Evolutionary conservation across 2,797 vertebrate species (phyloP), one percentile per base, ranked within the genome.

Genomic region (Momotus momota): DNA sequence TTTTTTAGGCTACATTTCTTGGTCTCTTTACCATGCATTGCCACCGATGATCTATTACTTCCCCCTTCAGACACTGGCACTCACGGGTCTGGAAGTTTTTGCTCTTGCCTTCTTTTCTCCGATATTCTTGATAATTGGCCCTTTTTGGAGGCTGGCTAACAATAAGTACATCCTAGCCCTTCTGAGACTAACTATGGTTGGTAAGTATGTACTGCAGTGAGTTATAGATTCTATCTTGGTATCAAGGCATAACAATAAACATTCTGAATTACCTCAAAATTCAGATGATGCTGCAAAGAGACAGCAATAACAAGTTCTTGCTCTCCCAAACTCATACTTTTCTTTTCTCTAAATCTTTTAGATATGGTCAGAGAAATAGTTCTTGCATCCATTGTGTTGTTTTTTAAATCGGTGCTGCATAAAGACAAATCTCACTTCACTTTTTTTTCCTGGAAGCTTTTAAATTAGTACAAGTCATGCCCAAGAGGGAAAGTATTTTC

Each of bases 11-110:
- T 98, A 97, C 29, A 54, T 98, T 96, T 97, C 97, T 61, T 98
- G 97, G 97, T 98, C 98, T 90, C 97, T 98, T 72, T 98, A 97
- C 77, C 97, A 98, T 73, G 98, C 78, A 3, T 58, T 98, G 64
- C 95, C 95, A 55, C 97, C 98, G 0, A 97, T 98, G 98, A 96
- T 98, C 73, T 98, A 97, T 90, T 98, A 98, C 91, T 98, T 98
- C 38, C 98, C 98, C 5, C 95, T 98, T 90, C 98, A 98, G 95
- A 98, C 97, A 7, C 57, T 98, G 46, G 81, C 93, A 78, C 97
- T 98, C 61, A 98, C 97, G 0, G 98, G 98, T 35, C 27, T 98
- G 25, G 98, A 98, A 96, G 61, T 46, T 74, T 97, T 96, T 69
- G 84, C 97, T 22, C 4, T 95, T 81, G 97, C 94, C 2, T 96